Base-by-base conservation (phyloP, 2,113 vertebrate genomes). In the Tenebrosternarchus preto region DNA sequence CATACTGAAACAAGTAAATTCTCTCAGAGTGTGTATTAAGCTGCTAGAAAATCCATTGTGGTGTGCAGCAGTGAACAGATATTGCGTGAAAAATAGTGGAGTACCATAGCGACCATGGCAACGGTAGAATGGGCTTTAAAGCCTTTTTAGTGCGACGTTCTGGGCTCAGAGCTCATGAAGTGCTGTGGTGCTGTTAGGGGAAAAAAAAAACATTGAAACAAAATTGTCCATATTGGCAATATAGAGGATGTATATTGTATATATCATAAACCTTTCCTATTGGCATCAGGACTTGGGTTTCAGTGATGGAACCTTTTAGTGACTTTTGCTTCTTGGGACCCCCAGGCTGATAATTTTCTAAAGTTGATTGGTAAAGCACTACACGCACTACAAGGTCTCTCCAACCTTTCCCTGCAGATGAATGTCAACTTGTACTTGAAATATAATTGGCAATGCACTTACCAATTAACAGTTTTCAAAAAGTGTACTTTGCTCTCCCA, bases 391-490 rank as follows among this genome's bases (percentile, higher is more conserved):
- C 61, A 22, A 29, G 20, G 43, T 56, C 46, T 66, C 43, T 66
- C 43, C 0, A 20, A 31, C 57, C 16, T 53, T 46, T 66, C 57
- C 19, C 27, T 24, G 29, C 43, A 66, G 27, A 64, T 22, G 29
- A 57, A 73, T 33, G 31, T 36, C 71, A 33, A 73, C 53, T n/a
- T 57, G 33, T 56, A 73, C 27, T 33, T 57, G 20, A 16, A 73
- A 33, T 16, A n/a, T 36, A 73, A 73, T 73, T 57, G 4, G 43
- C 43, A 50, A 50, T 50, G 15, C 9, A 64, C 29, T 31, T 31
- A 64, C 7, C 27, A 19, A 4, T 64, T 64, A 16, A 19, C 11
- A 46, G 22, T 76, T 61, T 29, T 27, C 20, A 50, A 3, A 24
- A 76, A 55, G 25, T 53, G 74, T 63, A 31, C 39, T 50, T 11